Base-by-base conservation (phyloP, 2,888 invertebrate genomes). In the Orgyia antiqua region DNA sequence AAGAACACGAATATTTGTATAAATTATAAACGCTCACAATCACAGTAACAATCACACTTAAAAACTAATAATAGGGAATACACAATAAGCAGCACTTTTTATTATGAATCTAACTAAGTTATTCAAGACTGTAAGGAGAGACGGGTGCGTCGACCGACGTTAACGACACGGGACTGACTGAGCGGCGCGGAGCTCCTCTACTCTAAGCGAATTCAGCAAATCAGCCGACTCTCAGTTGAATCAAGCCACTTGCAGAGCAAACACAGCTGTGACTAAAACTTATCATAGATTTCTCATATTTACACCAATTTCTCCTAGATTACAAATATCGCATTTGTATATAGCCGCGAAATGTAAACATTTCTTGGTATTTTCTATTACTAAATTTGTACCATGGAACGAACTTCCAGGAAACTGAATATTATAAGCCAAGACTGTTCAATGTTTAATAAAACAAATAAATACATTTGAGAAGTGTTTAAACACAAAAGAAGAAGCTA, bases 111-210 rank as follows among this genome's bases (percentile, higher is more conserved):
- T 32, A 33, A 36, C 34, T 39, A 43, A 33, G 39, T 28, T n/a
- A n/a, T n/a, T n/a, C n/a, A n/a, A n/a, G n/a, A n/a, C n/a, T n/a
- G n/a, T n/a, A n/a, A n/a, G 45, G 25, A 46, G 46, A 39, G 47
- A 42, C 34, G 42, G 43, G 45, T 36, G 45, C 53, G 57, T 51
- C 71, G 62, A 54, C 70, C 64, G 57, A 33, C 58, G 39, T 31
- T 56, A 45, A 42, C 61, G 67, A 56, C 69, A 69, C 64, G 62
- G 60, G 59, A 78, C 79, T 51, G 50, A 23, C 23, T 10, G 9
- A 23, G 10, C 23, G 10, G 11, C 10, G 9, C 10, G 10, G 10
- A 10, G 11, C 10, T 10, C 23, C 9, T n/a, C 9, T 23, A 23
- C 7, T n/a, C n/a, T 23, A 23, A 23, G 10, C 23, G 23, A 4